Evolutionary conservation across 2,888 invertebrate genomes (phyloP), one percentile per base, ranked within the genome.

Genomic region (Gisinianus flammeolus): DNA sequence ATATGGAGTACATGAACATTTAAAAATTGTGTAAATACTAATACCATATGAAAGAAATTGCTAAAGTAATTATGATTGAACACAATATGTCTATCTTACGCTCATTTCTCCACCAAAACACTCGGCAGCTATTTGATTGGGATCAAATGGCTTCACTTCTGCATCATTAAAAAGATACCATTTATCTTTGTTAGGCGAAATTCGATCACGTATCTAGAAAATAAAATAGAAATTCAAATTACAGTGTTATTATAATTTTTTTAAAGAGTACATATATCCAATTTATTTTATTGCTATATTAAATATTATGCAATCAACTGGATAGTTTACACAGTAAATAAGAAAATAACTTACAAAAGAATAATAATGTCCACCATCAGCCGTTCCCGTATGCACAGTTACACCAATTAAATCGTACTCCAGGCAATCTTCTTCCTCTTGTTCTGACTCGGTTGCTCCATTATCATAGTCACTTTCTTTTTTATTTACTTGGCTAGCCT

Each of bases 61-160:
- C n/a, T n/a, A n/a, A 44, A 69, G 4, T 10, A 52, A 70, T 52
- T 52, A 70, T 26, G 22, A 33, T 22, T 35, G 30, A 10, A 67
- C 30, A 30, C 28, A 33, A n/a, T n/a, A n/a, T n/a, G n/a, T n/a
- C n/a, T n/a, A n/a, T 16, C 88, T 88, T 87, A 94, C 94, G 75
- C 96, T 97, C 95, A 97, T 96, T 89, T 97, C 97, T 5, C 97
- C 97, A 2, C 97, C 97, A 87, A 97, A 97, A 88, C 97, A 97
- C 88, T 97, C 97, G 0, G 95, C 92, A 0, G 96, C 96, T 79
- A 97, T 93, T 88, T 96, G 96, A 85, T 93, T 94, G 0, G 96
- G 95, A 89, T 97, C 97, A 87, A 97, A 97, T 0, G 94, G 93
- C 87, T 97, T 97, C 0, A 96, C 95, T 87, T 96, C 95, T 0